A percentile compares a stretch with the other conserved stretches of the same genome.
Conservation (phyloP, 2,888 invertebrate species). For the Cyrtodaria siliqua region DNA sequence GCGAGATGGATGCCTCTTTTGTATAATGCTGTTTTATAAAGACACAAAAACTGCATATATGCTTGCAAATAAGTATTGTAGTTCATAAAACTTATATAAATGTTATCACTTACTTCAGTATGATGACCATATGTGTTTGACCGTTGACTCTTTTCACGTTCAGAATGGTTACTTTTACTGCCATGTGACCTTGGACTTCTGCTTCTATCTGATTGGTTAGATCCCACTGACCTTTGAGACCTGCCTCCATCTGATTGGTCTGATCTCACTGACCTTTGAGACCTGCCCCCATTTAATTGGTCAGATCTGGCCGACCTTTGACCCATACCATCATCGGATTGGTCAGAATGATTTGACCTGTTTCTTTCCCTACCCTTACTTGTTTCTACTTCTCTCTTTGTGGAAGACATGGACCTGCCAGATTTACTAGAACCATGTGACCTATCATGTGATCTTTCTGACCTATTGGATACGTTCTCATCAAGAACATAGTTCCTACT, state of each 20-base stretch:
- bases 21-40: too few species aligned
- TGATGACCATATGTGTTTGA: background rate
- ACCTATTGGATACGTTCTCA: background rate
- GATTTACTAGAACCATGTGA: too few species aligned
- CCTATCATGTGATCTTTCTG: background rate
- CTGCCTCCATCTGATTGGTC: constrained; percentile 16
- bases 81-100: too few species aligned
- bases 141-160: constrained; percentile 16
- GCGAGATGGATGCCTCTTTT: too few species aligned
- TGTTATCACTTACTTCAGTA: too few species aligned
- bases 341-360: too few species aligned
- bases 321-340: constrained; percentile 7
- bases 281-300: background rate
- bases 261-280: constrained; percentile 12
- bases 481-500: too few species aligned
- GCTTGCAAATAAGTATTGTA: too few species aligned
- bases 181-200: constrained; percentile 6
- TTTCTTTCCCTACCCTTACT: too few species aligned
- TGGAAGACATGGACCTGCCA: too few species aligned
- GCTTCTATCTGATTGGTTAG: constrained; percentile 2
- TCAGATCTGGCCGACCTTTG: constrained; percentile 3
- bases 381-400: too few species aligned
- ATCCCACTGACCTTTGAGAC: constrained; percentile 7
- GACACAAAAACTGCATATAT: too few species aligned
- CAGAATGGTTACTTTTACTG: constrained; percentile 1